Base-by-base conservation (phyloP, 1,140 invertebrate species). In the Pemphigus obesinymphae region DNA sequence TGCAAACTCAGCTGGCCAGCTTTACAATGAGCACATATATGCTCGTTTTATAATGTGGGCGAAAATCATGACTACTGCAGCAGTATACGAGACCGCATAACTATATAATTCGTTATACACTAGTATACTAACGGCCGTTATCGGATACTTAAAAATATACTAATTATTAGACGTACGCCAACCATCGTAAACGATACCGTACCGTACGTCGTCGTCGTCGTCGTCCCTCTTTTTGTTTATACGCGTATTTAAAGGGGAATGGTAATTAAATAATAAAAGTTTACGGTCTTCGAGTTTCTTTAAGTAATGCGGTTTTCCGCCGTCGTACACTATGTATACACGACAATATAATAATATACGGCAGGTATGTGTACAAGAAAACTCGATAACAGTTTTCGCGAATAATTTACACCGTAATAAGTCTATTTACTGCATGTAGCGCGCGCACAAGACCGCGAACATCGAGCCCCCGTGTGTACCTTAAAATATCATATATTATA, bases 181-280 rank as follows among this genome's bases (percentile, higher is more conserved):
- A n/a, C n/a, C n/a, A n/a, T n/a, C n/a, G n/a, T n/a, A n/a, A n/a
- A n/a, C n/a, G n/a, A n/a, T n/a, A n/a, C n/a, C n/a, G 15, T 4
- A 15, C 3, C 55, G 11, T 23, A 15, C 11, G 11, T 15, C 58
- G 1, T 6, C 7, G 1, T 17, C 17, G 20, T 17, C 17, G 17
- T 17, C 15, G 15, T 34, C 61, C 61, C 61, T 20, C 26, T 34
- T 34, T 29, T 63, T 63, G 61, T 63, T 63, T 34, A 63, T 34
- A 29, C 61, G 7, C 29, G 15, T 23, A 23, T 58, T 58, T 58
- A 58, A 29, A 8, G 61, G 29, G 15, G n/a, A n/a, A 68, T 68
- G 11, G 63, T 68, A 68, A 68, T 68, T 37, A 68, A 68, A 68
- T 68, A 68, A 68, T 68, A 37, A 68, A 68, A 68, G 31, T 68